Conservation (phyloP, 2,888 invertebrate genomes). For the Scaptomyza caliginosa region DNA sequence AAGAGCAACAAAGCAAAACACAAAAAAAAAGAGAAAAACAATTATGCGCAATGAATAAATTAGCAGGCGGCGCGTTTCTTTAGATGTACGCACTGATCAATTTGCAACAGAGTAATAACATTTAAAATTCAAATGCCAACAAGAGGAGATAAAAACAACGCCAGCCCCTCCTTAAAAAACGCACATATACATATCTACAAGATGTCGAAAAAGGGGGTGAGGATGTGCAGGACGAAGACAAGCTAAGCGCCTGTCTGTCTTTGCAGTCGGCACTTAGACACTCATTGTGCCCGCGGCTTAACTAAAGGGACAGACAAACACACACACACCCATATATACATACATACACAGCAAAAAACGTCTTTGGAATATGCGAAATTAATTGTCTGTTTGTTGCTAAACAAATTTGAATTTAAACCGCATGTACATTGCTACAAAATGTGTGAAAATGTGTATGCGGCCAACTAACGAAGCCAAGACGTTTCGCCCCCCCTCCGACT, state of each 20-base stretch:
- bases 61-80: slow-evolving; percentile 46
- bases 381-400: slow-evolving; percentile 80
- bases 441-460: slow-evolving; percentile 64
- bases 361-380: slow-evolving; percentile 75
- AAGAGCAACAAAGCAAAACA: slow-evolving; percentile 55
- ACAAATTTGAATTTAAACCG: slow-evolving; percentile 80
- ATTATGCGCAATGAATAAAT: slow-evolving; percentile 76
- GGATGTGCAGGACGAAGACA: not conserved
- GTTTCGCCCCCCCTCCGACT: not conserved
- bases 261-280: slow-evolving; percentile 52
- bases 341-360: slow-evolving; percentile 36
- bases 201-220: not conserved
- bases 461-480: slow-evolving; percentile 51
- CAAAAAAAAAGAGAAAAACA: slow-evolving; percentile 44
- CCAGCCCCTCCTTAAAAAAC: slow-evolving; percentile 40
- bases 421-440: slow-evolving; percentile 60
- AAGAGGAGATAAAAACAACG: slow-evolving; percentile 32
- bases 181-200: not conserved
- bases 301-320: slow-evolving; percentile 7
- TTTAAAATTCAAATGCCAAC: slow-evolving; percentile 74
- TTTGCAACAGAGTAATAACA: slow-evolving; percentile 72
- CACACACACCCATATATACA: not conserved
- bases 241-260: slow-evolving; percentile 13
- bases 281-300: slow-evolving; percentile 45
- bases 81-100: slow-evolving; percentile 60